Base-by-base conservation (phyloP, 2,113 vertebrate genomes). In the Otus sunia region DNA sequence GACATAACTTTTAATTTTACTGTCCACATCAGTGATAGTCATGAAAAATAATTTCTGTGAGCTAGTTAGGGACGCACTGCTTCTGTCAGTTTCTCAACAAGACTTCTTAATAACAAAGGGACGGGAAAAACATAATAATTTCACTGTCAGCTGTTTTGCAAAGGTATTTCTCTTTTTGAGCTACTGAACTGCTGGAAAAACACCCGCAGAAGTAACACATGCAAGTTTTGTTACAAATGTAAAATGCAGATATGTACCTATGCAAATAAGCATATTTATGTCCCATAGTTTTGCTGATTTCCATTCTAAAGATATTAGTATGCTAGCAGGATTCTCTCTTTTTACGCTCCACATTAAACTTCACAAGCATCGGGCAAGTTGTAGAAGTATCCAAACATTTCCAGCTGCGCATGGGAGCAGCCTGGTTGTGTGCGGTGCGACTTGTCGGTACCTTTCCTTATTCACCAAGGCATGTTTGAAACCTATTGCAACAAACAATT, bases 121-220 rank as follows among this genome's bases (percentile, higher is more conserved):
- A 49, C 13, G 14, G 4, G 14, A 26, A 16, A 73, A 3, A n/a
- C 7, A 2, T 3, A 1, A 6, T 66, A 3, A 71, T 50, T 74
- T 84, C 36, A 55, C 26, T 53, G 37, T 30, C 22, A 76, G 3
- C 11, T 63, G 7, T 45, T 79, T 53, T n/a, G 15, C 29, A 63
- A 32, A 88, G 56, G 9, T 34, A 21, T 53, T 91, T 86, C 23
- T 58, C 25, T 84, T 64, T 72, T 27, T 56, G 41, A 75, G 21
- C 12, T 74, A 37, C 16, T 55, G n/a, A 84, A 45, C 18, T 73
- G 25, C 50, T 85, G 30, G 59, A 72, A 96, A 81, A 55, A 37
- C 3, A 21, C 8, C 37, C 30, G 7, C 32, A 64, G 8, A 36
- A 23, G 25, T 36, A 84, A 50, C 4, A 37, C 16, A 29, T 18